These are phyloP conservation scores for Meteorus colon DNA, from an alignment of 2,888 invertebrate species.

Conservation along the genomic window DNA sequence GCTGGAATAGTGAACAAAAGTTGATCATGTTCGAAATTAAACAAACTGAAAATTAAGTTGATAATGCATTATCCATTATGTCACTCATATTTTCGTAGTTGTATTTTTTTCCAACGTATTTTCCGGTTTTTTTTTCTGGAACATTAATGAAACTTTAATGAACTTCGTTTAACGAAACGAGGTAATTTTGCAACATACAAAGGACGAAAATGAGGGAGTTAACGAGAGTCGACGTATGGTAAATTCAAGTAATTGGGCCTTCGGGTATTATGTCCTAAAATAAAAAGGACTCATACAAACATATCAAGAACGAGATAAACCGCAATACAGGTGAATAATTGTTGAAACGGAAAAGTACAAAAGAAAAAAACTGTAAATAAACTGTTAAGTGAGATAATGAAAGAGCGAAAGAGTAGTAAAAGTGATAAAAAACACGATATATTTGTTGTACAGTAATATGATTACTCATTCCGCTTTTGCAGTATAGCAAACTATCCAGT, in stretches of 20 bases:
- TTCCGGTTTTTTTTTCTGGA: neutral
- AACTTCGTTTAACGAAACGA: neutral
- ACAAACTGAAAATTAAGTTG: neutral
- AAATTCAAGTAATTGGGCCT: conserved; percentile 21
- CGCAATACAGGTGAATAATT: neutral
- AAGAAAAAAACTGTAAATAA: neutral
- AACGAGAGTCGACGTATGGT: neutral
- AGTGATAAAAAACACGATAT: neutral
- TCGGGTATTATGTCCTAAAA: neutral
- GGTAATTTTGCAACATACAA: conserved; percentile 2
- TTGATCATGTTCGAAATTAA: neutral
- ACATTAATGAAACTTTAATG: neutral
- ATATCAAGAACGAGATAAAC: conserved; percentile 20
- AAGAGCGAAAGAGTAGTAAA: neutral
- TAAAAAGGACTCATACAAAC: neutral
- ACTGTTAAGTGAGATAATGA: neutral
- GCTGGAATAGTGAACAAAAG: too few species aligned
- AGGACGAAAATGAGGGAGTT: conserved; percentile 9
- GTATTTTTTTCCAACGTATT: too few species aligned
- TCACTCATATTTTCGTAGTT: neutral
- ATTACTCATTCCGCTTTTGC: conserved; percentile 14
- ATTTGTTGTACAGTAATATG: neutral
- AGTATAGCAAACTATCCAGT: conserved; percentile 45
- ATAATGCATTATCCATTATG: neutral
- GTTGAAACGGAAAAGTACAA: neutral